phyloP scores from a whole-genome alignment of 2,113 vertebrate genomes.

The Marcusenius ussheri region DNA sequence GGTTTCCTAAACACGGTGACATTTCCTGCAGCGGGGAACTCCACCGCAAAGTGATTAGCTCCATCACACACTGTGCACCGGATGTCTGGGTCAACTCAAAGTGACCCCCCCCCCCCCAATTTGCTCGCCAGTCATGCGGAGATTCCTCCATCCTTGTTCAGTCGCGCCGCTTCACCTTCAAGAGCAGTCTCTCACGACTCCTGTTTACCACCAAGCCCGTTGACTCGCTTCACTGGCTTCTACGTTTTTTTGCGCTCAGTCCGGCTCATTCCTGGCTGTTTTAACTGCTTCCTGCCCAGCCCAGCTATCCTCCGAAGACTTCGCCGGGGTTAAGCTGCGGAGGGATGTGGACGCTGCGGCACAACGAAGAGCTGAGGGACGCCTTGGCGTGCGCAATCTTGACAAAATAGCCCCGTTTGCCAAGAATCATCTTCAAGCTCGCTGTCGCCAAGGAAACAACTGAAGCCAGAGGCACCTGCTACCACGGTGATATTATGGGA shows the following conservation, averaged over 20 bases:
- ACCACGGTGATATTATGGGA: neutral
- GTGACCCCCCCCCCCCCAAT: slow-evolving; percentile 21
- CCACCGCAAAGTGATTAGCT: slow-evolving; percentile 21
- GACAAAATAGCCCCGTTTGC: neutral
- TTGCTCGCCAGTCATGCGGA: slow-evolving; percentile 35
- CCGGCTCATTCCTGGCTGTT: slow-evolving; percentile 25
- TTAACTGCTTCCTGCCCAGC: neutral
- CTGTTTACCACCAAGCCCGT: slow-evolving; percentile 39
- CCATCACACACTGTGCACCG: slow-evolving; percentile 27
- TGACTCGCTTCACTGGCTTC: slow-evolving; percentile 41
- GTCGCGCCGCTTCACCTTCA: slow-evolving; percentile 38
- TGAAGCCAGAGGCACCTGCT: neutral
- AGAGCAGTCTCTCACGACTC: slow-evolving; percentile 29
- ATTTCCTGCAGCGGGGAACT: neutral
- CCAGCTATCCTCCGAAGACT: neutral
- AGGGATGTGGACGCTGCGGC: neutral
- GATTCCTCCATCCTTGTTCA: slow-evolving; percentile 43
- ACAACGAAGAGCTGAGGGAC: neutral
- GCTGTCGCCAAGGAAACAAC: slow-evolving; percentile 18
- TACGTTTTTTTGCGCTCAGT: slow-evolving; percentile 44
- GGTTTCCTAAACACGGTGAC: neutral
- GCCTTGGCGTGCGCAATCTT: slow-evolving; percentile 33
- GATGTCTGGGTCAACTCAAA: slow-evolving; percentile 34
- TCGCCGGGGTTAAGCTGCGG: neutral
- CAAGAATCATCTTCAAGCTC: neutral